Percentiles rank a stretch among this genome's conserved stretches.
Conservation (phyloP, 2,888 invertebrate genomes). For the Chymomyza amoena region DNA sequence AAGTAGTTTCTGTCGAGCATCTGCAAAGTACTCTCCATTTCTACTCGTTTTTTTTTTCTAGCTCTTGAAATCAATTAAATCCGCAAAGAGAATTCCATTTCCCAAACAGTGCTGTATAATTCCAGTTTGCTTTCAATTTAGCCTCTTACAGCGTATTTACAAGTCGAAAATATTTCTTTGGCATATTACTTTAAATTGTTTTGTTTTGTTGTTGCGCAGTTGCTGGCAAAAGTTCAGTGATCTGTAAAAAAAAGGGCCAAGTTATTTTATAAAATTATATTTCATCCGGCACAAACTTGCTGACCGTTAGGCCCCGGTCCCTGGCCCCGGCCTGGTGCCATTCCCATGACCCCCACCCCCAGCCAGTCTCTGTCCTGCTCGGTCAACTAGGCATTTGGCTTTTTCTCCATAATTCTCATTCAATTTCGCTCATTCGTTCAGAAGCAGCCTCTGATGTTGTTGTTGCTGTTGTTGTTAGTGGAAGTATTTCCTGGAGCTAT, state of each 20-base stretch:
- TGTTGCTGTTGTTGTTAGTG: conserved; percentile 19
- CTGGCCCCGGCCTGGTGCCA: background rate
- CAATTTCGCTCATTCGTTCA: conserved; percentile 66
- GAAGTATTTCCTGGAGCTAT: conserved; percentile 5
- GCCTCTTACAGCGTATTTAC: background rate
- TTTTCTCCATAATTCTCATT: conserved; percentile 65
- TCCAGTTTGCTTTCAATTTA: background rate
- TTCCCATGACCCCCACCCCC: conserved; percentile 10
- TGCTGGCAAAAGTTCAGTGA: conserved; percentile 55
- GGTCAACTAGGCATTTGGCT: conserved; percentile 6
- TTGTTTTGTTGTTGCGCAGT: background rate
- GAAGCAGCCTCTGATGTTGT: conserved; percentile 14
- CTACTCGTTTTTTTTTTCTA: no score
- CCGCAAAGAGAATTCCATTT: no score
- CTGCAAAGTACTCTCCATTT: no score
- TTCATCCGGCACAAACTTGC: conserved; percentile 24
- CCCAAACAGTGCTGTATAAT: background rate
- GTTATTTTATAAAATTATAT: conserved; percentile 64
- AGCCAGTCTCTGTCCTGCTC: background rate
- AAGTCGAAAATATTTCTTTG: background rate
- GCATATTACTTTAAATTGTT: background rate
- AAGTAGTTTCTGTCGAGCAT: no score
- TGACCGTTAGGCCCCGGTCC: background rate
- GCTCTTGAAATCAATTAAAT: no score
- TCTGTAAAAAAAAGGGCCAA: conserved; percentile 68